Percentiles rank a stretch among this genome's conserved stretches.
Evolutionary conservation across 2,888 invertebrate genomes (phyloP).

Genomic region (Phorcus lineatus): DNA sequence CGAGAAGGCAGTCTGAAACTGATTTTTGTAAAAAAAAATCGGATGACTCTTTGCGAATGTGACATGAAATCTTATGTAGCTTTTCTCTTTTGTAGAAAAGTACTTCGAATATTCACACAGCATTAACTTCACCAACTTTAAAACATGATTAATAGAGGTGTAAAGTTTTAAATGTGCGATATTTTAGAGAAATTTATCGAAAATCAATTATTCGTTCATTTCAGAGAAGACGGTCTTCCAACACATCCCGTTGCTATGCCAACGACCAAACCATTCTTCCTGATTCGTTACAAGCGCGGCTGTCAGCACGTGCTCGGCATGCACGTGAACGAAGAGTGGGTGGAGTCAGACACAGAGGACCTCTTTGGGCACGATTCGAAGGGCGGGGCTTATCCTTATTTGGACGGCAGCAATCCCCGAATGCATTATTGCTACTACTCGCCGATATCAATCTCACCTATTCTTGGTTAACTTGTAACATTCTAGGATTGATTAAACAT

Average conservation of each 20-base stretch:
- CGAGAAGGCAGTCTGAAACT: too few species aligned
- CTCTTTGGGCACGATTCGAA: neutral
- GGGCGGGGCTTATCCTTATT: constrained; percentile 35
- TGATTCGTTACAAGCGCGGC: constrained; percentile 39
- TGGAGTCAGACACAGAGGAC: constrained; percentile 33
- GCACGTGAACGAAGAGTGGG: constrained; percentile 37
- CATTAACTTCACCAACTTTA: too few species aligned
- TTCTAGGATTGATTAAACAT: too few species aligned
- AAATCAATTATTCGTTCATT: neutral
- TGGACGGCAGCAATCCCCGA: constrained; percentile 36
- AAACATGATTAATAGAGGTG: too few species aligned
- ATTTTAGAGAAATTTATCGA: too few species aligned
- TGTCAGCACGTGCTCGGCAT: constrained; percentile 46
- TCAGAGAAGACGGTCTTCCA: constrained; percentile 40
- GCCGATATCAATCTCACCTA: neutral
- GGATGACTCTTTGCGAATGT: neutral
- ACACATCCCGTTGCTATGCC: constrained; percentile 38
- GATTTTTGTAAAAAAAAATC: too few species aligned
- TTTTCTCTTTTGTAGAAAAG: too few species aligned
- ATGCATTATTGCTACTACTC: constrained; percentile 41
- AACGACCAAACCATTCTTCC: constrained; percentile 39
- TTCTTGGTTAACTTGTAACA: neutral
- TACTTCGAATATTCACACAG: too few species aligned
- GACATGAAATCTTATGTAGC: neutral
- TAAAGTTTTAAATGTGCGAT: too few species aligned